Conservation (phyloP, 2,888 invertebrate species). For the Syritta pipiens region DNA sequence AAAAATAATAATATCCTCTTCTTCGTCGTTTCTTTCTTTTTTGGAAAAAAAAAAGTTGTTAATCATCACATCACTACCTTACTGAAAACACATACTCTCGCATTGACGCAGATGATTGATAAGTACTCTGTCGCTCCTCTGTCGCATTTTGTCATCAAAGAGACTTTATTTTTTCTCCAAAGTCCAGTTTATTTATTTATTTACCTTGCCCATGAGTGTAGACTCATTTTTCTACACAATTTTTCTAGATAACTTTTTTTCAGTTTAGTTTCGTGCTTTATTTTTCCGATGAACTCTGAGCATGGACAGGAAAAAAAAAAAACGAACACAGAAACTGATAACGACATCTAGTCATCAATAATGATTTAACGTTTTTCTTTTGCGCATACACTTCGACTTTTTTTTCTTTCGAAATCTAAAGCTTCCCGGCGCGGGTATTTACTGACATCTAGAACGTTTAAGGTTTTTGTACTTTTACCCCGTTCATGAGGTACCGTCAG, state of each 20-base stretch:
- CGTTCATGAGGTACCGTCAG: neutral
- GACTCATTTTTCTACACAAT: constrained; percentile 20
- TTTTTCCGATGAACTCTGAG: too few species aligned
- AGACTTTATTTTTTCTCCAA: constrained; percentile 14
- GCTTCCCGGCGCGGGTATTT: constrained; percentile 18
- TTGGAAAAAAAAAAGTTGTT: constrained; percentile 3
- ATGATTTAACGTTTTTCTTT: constrained; percentile 63
- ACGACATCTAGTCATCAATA: constrained; percentile 67
- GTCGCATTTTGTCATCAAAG: constrained; percentile 36
- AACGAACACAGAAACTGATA: constrained; percentile 36
- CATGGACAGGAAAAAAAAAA: too few species aligned
- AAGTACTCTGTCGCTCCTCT: constrained; percentile 16
- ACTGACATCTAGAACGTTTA: neutral
- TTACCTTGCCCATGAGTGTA: constrained; percentile 38
- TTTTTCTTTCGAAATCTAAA: constrained; percentile 24
- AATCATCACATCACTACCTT: constrained; percentile 49
- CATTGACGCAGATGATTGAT: constrained; percentile 60
- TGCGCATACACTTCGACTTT: constrained; percentile 23
- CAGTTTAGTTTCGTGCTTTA: constrained; percentile 18
- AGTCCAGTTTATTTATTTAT: constrained; percentile 40
- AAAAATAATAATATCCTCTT: constrained; percentile 21
- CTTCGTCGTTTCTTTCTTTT: constrained; percentile 23
- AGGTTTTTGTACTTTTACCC: constrained; percentile 17
- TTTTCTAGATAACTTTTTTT: constrained; percentile 63
- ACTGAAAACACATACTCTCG: constrained; percentile 12